Evolutionary conservation across 2,888 invertebrate species (phyloP), one percentile per base, ranked within the genome.

Genomic region (Brachyptera putata): DNA sequence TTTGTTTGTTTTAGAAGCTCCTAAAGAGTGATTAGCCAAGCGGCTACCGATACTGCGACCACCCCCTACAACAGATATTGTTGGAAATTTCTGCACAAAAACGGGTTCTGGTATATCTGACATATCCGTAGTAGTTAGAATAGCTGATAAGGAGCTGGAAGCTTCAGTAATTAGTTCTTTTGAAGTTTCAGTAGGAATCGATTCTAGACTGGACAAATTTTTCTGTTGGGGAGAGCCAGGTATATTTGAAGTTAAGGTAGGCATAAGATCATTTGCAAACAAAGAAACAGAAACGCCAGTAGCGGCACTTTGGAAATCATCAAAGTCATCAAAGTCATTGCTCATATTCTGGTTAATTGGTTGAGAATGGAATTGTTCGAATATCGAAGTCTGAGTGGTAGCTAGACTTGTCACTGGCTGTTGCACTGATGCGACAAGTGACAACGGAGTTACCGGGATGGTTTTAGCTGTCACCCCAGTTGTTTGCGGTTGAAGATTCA

Each of bases 1-100:
- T 36, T 61, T 63, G 50, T 9, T 59, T 50, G 57, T 60, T 62
- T 73, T 74, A 36, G 74, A 74, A 9, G 74, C 69, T 9, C 76
- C 75, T 30, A 77, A 69, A 68, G 76, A 75, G 65, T 78, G 77
- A 69, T 77, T 77, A 2, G 77, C 77, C 21, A 77, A 67, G 64
- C 77, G 68, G 63, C 76, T 76, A 11, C 77, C 77, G 53, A 77
- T 73, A 2, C 74, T 73, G 4, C 74, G 73, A 11, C 73, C 73
- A 58, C 74, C 57, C 18, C 59, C 61, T 24, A 61, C 39, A 13
- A 64, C 62, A 39, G 61, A 25, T 11, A 64, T 56, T 37, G 64
- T 64, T n/a, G 66, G 61, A 55, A 66, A 67, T 56, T 65, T 63
- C 7, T 64, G 62, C 9, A 37, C 36, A 11, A 46, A 46, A 1